phyloP scores from a whole-genome alignment of 1,140 invertebrate species.

The Glossosoma conforme region DNA sequence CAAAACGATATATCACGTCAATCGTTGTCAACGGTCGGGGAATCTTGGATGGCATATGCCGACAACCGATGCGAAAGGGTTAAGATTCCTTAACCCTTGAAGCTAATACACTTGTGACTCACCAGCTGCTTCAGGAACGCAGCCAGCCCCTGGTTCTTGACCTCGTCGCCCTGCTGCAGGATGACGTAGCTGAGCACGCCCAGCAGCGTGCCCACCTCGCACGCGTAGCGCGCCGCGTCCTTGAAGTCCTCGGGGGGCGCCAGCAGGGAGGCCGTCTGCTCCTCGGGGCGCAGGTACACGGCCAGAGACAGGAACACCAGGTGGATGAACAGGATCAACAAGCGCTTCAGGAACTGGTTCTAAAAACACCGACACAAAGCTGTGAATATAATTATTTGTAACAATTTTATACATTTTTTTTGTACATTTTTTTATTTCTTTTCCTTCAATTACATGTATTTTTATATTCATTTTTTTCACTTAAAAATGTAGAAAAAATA shows the following conservation, averaged over 20 bases:
- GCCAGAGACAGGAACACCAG: constrained; percentile 83
- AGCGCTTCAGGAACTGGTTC: constrained; percentile 87
- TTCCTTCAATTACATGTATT: no score
- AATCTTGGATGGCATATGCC: no score
- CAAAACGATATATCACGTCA: no score
- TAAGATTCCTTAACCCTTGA: no score
- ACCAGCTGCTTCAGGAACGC: constrained; percentile 92
- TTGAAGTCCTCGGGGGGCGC: constrained; percentile 43
- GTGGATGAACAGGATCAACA: constrained; percentile 83
- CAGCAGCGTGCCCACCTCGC: constrained; percentile 78
- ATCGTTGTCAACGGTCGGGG: no score
- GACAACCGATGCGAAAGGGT: no score
- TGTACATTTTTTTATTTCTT: constrained; percentile 5
- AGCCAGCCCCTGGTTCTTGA: constrained; percentile 86
- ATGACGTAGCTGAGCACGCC: constrained; percentile 87
- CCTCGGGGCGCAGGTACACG: constrained; percentile 80
- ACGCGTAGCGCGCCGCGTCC: constrained; percentile 61
- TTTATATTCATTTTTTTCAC: no score
- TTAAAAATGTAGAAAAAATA: no score
- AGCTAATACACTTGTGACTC: no score
- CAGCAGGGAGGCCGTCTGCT: constrained; percentile 41
- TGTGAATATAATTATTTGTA: constrained; percentile 8
- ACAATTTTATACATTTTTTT: constrained; percentile 2
- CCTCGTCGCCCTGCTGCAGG: constrained; percentile 87
- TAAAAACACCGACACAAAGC: no score